A percentile compares a stretch with the other conserved stretches of the same genome.
These are phyloP conservation scores for Sicus ferrugineus DNA, from an alignment of 2,888 invertebrate genomes.

Conservation along the genomic window DNA sequence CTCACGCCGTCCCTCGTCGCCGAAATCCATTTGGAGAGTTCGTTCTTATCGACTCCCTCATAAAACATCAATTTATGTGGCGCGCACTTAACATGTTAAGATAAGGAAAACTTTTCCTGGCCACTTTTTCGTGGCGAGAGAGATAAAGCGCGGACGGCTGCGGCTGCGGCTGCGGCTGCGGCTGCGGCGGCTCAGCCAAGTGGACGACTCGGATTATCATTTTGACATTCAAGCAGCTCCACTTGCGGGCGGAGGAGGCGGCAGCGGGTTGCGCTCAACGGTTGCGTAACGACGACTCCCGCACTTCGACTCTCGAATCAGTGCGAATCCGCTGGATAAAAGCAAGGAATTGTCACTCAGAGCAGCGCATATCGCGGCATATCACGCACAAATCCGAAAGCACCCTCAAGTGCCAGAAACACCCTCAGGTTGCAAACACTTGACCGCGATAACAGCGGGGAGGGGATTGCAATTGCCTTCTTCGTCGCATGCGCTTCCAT, in stretches of 20 bases:
- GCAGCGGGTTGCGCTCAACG: too few relatives aligned
- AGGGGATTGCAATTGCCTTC: too few relatives aligned
- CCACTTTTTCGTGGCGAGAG: slow-evolving; percentile 20
- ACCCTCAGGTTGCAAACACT: too few relatives aligned
- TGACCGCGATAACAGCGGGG: too few relatives aligned
- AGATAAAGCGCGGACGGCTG: slow-evolving; percentile 21
- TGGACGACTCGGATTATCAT: slow-evolving; percentile 20
- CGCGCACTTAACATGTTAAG: neutral
- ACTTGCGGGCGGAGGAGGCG: neutral
- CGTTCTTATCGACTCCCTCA: slow-evolving; percentile 14
- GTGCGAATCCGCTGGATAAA: too few relatives aligned
- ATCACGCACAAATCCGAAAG: too few relatives aligned
- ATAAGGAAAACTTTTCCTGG: slow-evolving; percentile 4
- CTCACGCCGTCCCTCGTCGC: neutral
- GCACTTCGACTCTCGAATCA: too few relatives aligned
- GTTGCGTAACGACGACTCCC: too few relatives aligned
- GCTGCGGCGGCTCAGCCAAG: neutral
- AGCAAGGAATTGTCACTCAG: too few relatives aligned
- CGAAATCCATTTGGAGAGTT: slow-evolving; percentile 5
- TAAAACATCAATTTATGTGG: slow-evolving; percentile 8
- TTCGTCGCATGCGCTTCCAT: too few relatives aligned
- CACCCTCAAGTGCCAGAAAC: too few relatives aligned
- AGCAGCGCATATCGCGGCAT: slow-evolving; percentile 23
- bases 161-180: neutral
- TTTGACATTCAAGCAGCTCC: slow-evolving; percentile 34